Conservation (phyloP, 2,888 invertebrate genomes). For the Sussaba pulchella region DNA sequence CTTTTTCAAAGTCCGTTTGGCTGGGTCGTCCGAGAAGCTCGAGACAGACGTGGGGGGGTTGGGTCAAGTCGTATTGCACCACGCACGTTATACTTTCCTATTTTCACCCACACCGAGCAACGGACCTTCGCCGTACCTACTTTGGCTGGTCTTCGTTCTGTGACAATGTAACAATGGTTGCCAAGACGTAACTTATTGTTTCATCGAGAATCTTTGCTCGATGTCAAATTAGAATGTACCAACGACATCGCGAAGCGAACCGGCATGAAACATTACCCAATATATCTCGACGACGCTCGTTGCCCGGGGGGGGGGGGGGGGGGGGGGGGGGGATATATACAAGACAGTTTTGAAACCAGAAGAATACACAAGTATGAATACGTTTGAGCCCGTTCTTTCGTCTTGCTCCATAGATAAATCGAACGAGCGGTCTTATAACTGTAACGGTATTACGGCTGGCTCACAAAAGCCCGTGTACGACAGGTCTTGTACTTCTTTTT, state of each 20-base stretch:
- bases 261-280: constrained; percentile 48
- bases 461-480: constrained; percentile 36
- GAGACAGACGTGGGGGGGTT: background rate
- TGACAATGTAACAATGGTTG: constrained; percentile 22
- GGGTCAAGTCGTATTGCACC: background rate
- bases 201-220: constrained; percentile 18
- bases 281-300: constrained; percentile 23
- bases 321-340: no score
- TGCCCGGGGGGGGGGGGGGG: background rate
- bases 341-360: constrained; percentile 37
- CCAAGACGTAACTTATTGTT: constrained; percentile 53
- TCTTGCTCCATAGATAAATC: constrained; percentile 63
- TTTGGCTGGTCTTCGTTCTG: constrained; percentile 34
- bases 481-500: constrained; percentile 14
- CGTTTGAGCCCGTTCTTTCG: constrained; percentile 20
- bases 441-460: constrained; percentile 28
- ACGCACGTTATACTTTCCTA: background rate
- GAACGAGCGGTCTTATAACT: constrained; percentile 60
- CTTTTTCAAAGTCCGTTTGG: constrained; percentile 7
- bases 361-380: constrained; percentile 32
- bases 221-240: constrained; percentile 59
- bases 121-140: constrained; percentile 36
- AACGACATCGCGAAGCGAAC: constrained; percentile 5
- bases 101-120: constrained; percentile 8
- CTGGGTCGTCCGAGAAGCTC: constrained; percentile 12